Conservation (phyloP, 2,113 vertebrate species). For the Scomber japonicus region DNA sequence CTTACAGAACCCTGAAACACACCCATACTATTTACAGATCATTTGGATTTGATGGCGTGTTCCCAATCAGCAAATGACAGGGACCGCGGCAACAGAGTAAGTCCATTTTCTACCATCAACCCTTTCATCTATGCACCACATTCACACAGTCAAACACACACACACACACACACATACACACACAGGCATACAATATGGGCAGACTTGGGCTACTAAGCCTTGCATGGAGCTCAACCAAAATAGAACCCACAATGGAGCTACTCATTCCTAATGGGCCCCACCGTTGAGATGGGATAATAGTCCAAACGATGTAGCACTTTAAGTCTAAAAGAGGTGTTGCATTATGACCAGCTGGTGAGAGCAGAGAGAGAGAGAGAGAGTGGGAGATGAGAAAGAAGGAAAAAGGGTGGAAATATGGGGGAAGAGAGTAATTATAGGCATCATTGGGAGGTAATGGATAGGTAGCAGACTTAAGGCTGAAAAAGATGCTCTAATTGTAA, state of each 20-base stretch:
- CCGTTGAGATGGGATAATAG: conserved; percentile 60
- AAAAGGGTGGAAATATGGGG: conserved; percentile 26
- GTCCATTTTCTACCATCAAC: conserved; percentile 73
- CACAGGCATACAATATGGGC: conserved; percentile 36
- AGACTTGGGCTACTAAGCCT: conserved; percentile 61
- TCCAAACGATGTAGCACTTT: conserved; percentile 62
- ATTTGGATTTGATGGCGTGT: conserved; percentile 49
- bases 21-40: conserved; percentile 22
- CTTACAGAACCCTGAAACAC: conserved; percentile 15
- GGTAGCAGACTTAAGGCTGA: conserved; percentile 5
- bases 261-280: conserved; percentile 68
- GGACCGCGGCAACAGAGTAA: conserved; percentile 53
- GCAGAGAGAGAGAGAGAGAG: conserved; percentile 12
- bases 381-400: conserved; percentile 12
- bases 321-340: conserved; percentile 57
- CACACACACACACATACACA: conserved; percentile 35
- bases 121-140: conserved; percentile 70
- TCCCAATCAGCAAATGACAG: conserved; percentile 72
- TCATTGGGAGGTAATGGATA: conserved; percentile 44
- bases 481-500: not conserved
- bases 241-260: conserved; percentile 61
- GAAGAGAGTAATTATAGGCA: conserved; percentile 49
- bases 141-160: conserved; percentile 40
- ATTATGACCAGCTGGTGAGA: conserved; percentile 62
- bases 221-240: conserved; percentile 65